These are phyloP conservation scores for Eupithecia vulgata DNA, from an alignment of 2,888 invertebrate genomes.

Conservation along the genomic window DNA sequence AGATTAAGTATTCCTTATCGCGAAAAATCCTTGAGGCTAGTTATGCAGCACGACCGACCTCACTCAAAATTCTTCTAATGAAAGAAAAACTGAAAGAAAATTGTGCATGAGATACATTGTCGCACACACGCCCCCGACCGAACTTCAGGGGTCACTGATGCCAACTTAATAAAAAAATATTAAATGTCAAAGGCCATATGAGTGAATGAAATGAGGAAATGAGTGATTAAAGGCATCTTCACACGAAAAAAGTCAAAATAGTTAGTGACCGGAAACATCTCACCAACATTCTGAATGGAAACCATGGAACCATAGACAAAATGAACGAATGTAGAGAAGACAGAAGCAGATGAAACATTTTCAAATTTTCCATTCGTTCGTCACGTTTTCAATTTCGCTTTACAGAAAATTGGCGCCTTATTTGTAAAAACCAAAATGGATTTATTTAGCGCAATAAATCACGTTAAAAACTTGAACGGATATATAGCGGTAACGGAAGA, in stretches of 20 bases:
- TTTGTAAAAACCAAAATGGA: conserved; percentile 56
- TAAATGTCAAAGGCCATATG: conserved; percentile 20
- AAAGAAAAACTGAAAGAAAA: conserved; percentile 25
- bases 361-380: background rate
- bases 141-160: conserved; percentile 38
- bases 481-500: conserved; percentile 61
- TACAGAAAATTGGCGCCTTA: conserved; percentile 24
- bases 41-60: conserved; percentile 1
- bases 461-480: conserved; percentile 58
- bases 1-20: conserved; percentile 55
- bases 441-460: conserved; percentile 55
- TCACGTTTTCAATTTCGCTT: background rate
- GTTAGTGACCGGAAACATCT: background rate
- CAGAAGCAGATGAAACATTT: background rate
- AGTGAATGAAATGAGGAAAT: conserved; percentile 14
- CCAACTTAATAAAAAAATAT: conserved; percentile 40
- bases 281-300: background rate
- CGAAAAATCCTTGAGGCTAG: conserved; percentile 27
- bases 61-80: conserved; percentile 15
- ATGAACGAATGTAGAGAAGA: background rate
- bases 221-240: conserved; percentile 7
- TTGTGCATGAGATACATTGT: background rate
- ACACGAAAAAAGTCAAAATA: background rate
- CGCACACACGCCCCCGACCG: conserved; percentile 4
- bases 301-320: background rate